Evolutionary conservation across 2,888 invertebrate genomes (phyloP), one percentile per base, ranked within the genome.

Genomic region (Ischnus inquisitorius): DNA sequence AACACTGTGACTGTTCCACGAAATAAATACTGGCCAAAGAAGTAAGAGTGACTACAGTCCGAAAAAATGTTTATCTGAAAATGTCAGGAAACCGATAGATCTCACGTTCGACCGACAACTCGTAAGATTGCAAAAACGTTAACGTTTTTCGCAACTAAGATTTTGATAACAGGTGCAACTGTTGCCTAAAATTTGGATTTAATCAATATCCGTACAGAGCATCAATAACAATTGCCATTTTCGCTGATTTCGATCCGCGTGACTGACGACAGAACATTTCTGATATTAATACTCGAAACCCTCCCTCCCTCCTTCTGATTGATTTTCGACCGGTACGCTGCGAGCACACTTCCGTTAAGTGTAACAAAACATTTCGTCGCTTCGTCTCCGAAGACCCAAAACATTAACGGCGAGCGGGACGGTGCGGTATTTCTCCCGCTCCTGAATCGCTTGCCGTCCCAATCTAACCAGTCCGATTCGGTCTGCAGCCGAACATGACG

Each of bases 211-310:
- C 19, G 34, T 19, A 12, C 19, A 19, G 28, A 68, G 22, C 41
- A 46, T 67, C 28, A 10, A 54, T 22, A 43, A 41, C 62, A 41
- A 60, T 19, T 1, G 14, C 4, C n/a, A 16, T 14, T 68, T 68
- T 51, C 16, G 6, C 16, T 4, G 19, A n/a, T n/a, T 25, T 14
- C 19, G 28, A 34, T 14, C 14, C 34, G 14, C 41, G 10, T 34
- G 67, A 48, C 16, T 67, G 54, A 78, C 57, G 34, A 34, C 43
- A 48, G 28, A 71, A 84, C 86, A 87, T 88, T 88, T 86, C 85
- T 88, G 84, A 87, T 87, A 88, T 87, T 88, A 88, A 88, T 86
- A 85, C 83, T 34, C 78, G 78, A 83, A 83, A 84, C 82, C 77
- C 82, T 81, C 79, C 79, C 82, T 84, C 82, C 75, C 6, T 19